Conservation (phyloP, 2,113 vertebrate genomes). For the Triplophysa rosa region DNA sequence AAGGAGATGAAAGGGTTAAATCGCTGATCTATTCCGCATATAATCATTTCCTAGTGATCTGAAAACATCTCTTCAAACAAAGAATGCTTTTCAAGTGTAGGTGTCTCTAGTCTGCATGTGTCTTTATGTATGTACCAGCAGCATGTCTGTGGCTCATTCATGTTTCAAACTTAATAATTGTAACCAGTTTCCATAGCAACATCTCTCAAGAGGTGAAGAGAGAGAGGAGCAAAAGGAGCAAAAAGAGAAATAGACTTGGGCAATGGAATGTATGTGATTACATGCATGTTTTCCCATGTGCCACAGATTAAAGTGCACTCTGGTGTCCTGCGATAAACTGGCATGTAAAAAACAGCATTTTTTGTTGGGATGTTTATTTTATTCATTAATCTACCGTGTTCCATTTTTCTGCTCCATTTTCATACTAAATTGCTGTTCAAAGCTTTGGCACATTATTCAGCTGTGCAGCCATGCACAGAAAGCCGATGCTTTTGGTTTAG, state of each 20-base stretch:
- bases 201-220: slow-evolving; percentile 60
- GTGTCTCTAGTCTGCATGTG: background rate
- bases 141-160: slow-evolving; percentile 63
- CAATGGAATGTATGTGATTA: slow-evolving; percentile 39
- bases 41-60: background rate
- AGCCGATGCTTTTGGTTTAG: slow-evolving; percentile 22
- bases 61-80: background rate
- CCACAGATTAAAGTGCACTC: slow-evolving; percentile 3
- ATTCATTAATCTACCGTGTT: slow-evolving; percentile 29
- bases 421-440: slow-evolving; percentile 41
- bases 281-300: slow-evolving; percentile 23
- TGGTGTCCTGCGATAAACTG: background rate
- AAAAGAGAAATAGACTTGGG: slow-evolving; percentile 21
- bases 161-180: slow-evolving; percentile 72
- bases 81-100: slow-evolving; percentile 16
- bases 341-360: background rate
- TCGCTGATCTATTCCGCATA: background rate
- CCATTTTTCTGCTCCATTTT: slow-evolving; percentile 49
- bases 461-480: slow-evolving; percentile 21
- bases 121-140: slow-evolving; percentile 10
- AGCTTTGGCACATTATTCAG: slow-evolving; percentile 33
- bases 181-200: slow-evolving; percentile 81
- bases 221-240: slow-evolving; percentile 48
- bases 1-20: background rate
- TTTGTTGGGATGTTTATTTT: background rate